phyloP scores from a whole-genome alignment of 2,888 invertebrate species.

The Steinernema hermaphroditum region DNA sequence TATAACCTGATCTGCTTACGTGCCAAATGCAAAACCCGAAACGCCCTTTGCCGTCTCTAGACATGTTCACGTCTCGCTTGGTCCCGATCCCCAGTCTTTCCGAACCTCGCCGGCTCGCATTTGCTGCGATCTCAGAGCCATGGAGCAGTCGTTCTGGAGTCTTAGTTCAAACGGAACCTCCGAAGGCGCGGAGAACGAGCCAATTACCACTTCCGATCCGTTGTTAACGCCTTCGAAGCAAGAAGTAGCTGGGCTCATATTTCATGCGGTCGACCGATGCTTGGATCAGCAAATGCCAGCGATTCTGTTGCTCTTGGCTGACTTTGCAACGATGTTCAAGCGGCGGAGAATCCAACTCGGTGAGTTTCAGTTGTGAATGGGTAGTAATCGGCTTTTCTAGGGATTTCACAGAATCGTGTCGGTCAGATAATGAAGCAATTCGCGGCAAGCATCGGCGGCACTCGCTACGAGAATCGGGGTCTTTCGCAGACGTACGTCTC shows the following conservation, averaged over 20 bases:
- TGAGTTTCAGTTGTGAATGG: not conserved
- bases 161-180: not conserved
- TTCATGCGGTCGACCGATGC: not conserved
- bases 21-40: too few species aligned
- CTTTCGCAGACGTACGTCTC: not conserved
- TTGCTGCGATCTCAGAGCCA: not conserved
- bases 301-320: not conserved
- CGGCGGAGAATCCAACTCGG: not conserved
- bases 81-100: too few species aligned
- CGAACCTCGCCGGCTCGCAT: too few species aligned
- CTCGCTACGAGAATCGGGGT: not conserved
- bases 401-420: too few species aligned
- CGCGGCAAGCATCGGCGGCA: not conserved
- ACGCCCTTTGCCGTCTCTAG: too few species aligned
- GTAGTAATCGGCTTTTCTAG: too few species aligned
- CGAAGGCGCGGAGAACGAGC: not conserved
- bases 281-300: not conserved
- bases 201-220: not conserved
- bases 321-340: not conserved
- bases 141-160: not conserved
- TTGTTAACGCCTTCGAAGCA: not conserved
- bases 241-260: not conserved
- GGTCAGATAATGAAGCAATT: not conserved
- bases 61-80: too few species aligned
- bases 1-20: too few species aligned